Evolutionary conservation across 1,140 invertebrate genomes (phyloP).

Genomic region (Nymphalis io): DNA sequence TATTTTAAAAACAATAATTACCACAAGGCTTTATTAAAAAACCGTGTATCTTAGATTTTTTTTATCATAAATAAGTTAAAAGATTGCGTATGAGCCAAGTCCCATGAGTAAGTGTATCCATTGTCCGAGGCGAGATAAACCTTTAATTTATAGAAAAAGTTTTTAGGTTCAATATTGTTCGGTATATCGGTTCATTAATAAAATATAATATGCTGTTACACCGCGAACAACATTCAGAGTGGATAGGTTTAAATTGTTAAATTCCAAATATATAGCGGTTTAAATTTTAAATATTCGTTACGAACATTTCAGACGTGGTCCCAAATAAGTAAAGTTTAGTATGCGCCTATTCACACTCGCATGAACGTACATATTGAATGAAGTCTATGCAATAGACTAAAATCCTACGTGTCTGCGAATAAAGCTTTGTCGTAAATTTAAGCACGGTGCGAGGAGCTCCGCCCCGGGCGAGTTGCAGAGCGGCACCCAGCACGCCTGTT

Average conservation of each 20-base stretch:
- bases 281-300: constrained; percentile 54
- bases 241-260: constrained; percentile 46
- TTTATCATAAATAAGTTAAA: constrained; percentile 51
- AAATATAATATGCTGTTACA: constrained; percentile 51
- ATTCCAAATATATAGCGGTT: constrained; percentile 57
- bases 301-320: constrained; percentile 36
- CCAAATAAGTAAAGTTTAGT: constrained; percentile 49
- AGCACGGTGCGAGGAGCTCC: constrained; percentile 39
- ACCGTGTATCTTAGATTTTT: background rate
- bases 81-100: constrained; percentile 49
- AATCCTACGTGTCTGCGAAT: constrained; percentile 55
- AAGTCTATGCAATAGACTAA: constrained; percentile 49
- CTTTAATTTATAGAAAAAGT: constrained; percentile 58
- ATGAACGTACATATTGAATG: constrained; percentile 44
- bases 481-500: constrained; percentile 56
- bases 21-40: background rate
- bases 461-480: constrained; percentile 50
- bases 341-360: constrained; percentile 38
- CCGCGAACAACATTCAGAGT: constrained; percentile 44
- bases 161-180: constrained; percentile 52
- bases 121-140: constrained; percentile 52
- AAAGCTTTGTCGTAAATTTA: constrained; percentile 67
- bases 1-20: no score
- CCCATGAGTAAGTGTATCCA: constrained; percentile 48
- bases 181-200: constrained; percentile 65